phyloP scores from a whole-genome alignment of 2,797 vertebrate genomes.

The Prionace glauca region DNA sequence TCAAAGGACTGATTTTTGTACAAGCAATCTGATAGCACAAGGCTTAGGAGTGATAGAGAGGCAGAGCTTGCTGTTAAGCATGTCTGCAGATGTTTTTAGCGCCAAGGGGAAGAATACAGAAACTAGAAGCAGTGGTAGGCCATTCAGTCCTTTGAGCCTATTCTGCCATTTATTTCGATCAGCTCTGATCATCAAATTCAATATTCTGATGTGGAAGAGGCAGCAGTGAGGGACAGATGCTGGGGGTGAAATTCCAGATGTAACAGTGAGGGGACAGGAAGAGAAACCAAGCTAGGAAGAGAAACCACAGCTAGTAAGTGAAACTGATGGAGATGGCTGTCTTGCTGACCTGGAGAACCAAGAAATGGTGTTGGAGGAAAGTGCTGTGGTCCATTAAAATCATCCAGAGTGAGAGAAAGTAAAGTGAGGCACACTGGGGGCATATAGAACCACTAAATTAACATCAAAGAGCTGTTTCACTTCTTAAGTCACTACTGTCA shows the following conservation, averaged over 20 bases:
- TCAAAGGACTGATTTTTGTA: background rate
- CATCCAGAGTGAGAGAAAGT: background rate
- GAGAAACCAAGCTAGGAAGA: no score
- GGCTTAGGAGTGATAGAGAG: no score
- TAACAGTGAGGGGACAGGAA: background rate
- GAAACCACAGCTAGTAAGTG: background rate
- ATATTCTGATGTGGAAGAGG: background rate
- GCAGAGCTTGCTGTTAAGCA: background rate
- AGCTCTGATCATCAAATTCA: no score
- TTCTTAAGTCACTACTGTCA: background rate
- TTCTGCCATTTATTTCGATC: no score
- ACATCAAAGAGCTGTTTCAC: background rate
- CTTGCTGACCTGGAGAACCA: background rate
- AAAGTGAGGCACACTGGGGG: background rate
- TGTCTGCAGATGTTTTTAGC: background rate
- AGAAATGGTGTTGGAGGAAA: background rate
- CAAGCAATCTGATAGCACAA: background rate
- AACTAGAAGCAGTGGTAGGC: no score
- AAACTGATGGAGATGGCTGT: background rate
- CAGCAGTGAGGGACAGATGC: background rate
- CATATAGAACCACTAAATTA: background rate
- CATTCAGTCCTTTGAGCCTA: no score
- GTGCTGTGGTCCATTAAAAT: background rate
- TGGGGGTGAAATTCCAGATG: background rate
- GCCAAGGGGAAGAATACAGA: background rate